Percentiles rank a stretch among this genome's conserved stretches.
Evolutionary conservation across 1,140 invertebrate species (phyloP).

Genomic region (Apis cerana): DNA sequence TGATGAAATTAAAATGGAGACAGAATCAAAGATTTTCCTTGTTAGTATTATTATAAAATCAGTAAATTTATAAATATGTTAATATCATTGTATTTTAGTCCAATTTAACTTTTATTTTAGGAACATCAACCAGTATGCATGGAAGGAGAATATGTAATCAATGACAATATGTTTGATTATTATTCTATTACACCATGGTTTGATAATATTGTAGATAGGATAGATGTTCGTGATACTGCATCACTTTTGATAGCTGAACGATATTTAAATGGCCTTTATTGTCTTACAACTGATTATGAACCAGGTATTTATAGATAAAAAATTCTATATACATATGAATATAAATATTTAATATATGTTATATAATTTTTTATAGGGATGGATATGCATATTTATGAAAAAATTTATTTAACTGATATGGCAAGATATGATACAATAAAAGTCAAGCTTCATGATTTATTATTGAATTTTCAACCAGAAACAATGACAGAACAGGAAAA

Average conservation of each 20-base stretch:
- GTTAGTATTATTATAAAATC: conserved; percentile 20
- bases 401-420: conserved; percentile 3
- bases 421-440: background rate
- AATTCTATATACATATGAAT: background rate
- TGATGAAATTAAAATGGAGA: conserved; percentile 38
- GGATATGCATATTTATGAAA: conserved; percentile 29
- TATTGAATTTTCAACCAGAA: conserved; percentile 24
- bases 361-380: conserved; percentile 10
- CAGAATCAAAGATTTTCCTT: conserved; percentile 36
- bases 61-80: background rate
- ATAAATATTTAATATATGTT: background rate
- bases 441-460: conserved; percentile 9
- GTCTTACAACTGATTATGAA: conserved; percentile 38
- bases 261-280: conserved; percentile 48
- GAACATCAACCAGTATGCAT: background rate
- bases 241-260: conserved; percentile 46
- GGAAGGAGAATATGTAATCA: conserved; percentile 11
- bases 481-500: conserved; percentile 23
- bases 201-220: conserved; percentile 45
- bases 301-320: conserved; percentile 15
- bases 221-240: conserved; percentile 45
- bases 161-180: conserved; percentile 13
- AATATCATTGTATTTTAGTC: background rate
- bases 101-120: background rate
- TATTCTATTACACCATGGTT: conserved; percentile 37